Evolutionary conservation across 2,888 invertebrate species (phyloP).

Genomic region (Andrena praecox): DNA sequence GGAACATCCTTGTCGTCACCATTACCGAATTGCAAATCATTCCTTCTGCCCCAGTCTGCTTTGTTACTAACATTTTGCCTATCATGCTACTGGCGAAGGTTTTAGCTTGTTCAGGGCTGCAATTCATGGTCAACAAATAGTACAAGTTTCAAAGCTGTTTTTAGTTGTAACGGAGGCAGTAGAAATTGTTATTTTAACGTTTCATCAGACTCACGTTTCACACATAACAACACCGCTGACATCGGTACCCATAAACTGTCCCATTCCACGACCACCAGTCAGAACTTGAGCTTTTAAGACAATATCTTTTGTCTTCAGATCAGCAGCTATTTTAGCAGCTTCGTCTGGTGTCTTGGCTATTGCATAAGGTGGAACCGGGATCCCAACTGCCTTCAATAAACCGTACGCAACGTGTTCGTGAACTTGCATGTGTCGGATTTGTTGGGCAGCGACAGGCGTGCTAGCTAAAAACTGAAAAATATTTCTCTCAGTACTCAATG

Average conservation of each 20-base stretch:
- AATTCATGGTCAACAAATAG: background rate
- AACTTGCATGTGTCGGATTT: constrained; percentile 91
- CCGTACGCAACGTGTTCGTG: constrained; percentile 97
- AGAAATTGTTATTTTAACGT: background rate
- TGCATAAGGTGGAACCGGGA: constrained; percentile 95
- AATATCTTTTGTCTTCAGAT: constrained; percentile 91
- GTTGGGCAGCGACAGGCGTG: constrained; percentile 84
- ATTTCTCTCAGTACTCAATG: background rate
- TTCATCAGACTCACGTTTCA: constrained; percentile 87
- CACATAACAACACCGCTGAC: constrained; percentile 97
- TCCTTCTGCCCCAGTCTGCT: constrained; percentile 96
- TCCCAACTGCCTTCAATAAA: constrained; percentile 91
- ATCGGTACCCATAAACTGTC: constrained; percentile 95
- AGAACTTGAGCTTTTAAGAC: constrained; percentile 95
- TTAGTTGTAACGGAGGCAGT: background rate
- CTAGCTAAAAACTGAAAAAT: constrained; percentile 78
- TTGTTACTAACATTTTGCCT: constrained; percentile 95
- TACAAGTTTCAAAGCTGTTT: background rate
- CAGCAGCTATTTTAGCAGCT: constrained; percentile 90
- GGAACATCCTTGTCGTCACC: constrained; percentile 97
- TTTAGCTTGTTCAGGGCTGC: constrained; percentile 92
- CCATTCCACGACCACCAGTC: constrained; percentile 96
- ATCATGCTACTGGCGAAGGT: constrained; percentile 93
- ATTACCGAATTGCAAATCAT: constrained; percentile 96
- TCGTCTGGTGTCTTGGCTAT: constrained; percentile 93